These are phyloP conservation scores for Phylloscopus trochiloides DNA, from an alignment of 2,113 vertebrate genomes.

Conservation along the genomic window DNA sequence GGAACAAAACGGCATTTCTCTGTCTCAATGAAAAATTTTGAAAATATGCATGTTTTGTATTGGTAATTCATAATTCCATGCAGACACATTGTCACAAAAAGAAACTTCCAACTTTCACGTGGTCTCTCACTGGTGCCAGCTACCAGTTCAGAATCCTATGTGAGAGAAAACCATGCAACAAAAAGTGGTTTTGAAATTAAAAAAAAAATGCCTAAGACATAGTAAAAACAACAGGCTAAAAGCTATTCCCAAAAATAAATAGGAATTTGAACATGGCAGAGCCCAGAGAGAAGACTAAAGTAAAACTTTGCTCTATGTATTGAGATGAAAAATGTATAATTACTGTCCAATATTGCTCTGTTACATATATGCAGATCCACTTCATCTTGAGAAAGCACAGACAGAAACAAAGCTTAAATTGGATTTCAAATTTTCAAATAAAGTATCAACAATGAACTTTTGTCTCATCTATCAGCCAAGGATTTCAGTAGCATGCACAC, in stretches of 20 bases:
- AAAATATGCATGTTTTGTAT: not conserved
- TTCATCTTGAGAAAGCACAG: not conserved
- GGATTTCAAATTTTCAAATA: not conserved
- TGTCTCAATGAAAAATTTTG: not conserved
- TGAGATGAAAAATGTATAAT: not conserved
- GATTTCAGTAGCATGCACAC: not conserved
- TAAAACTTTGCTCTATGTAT: not conserved
- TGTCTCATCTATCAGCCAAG: not conserved
- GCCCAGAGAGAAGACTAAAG: not conserved
- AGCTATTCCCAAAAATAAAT: not conserved
- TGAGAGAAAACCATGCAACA: not conserved
- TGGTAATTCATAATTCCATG: not conserved
- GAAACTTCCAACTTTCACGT: not conserved
- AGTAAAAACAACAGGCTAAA: not conserved
- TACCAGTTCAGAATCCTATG: not conserved
- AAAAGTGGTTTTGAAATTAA: not conserved
- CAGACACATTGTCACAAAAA: not conserved
- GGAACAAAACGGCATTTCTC: not conserved
- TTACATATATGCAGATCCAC: not conserved
- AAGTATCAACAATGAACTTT: not conserved
- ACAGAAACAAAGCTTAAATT: not conserved
- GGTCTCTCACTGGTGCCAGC: not conserved
- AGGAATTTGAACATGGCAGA: not conserved
- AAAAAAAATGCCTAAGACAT: not conserved
- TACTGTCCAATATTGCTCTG: not conserved